phyloP scores from a whole-genome alignment of 2,888 invertebrate species.

The Cryptosula pallasiana region DNA sequence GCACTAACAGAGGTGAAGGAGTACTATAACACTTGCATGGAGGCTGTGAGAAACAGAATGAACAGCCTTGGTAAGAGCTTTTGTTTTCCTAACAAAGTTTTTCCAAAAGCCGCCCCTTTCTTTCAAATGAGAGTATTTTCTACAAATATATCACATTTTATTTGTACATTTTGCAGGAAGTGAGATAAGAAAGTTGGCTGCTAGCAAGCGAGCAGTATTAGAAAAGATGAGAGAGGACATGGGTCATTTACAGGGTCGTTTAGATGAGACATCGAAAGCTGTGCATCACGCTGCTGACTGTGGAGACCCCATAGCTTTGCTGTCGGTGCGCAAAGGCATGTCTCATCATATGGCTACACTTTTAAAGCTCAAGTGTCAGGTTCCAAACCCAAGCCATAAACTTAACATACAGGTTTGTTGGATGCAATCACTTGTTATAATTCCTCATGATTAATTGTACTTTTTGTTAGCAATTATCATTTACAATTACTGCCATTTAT shows the following conservation, averaged over 20 bases:
- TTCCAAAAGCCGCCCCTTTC: too few relatives aligned
- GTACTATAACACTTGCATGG: slow-evolving; percentile 10
- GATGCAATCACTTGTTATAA: too few relatives aligned
- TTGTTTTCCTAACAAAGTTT: too few relatives aligned
- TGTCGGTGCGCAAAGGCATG: slow-evolving; percentile 42
- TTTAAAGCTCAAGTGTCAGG: slow-evolving; percentile 37
- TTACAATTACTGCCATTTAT: too few relatives aligned
- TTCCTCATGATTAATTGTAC: too few relatives aligned
- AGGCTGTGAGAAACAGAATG: slow-evolving; percentile 4
- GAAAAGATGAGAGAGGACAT: slow-evolving; percentile 28
- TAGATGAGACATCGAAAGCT: neutral
- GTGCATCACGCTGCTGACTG: slow-evolving; percentile 67
- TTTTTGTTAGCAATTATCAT: too few relatives aligned
- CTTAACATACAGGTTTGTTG: slow-evolving; percentile 35
- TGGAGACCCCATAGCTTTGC: slow-evolving; percentile 40
- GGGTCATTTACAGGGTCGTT: slow-evolving; percentile 22
- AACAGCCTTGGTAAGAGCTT: neutral
- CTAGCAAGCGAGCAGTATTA: neutral
- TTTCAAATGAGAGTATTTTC: too few relatives aligned
- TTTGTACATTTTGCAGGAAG: neutral
- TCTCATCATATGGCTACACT: slow-evolving; percentile 38
- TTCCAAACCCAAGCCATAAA: slow-evolving; percentile 49
- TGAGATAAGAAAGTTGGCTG: slow-evolving; percentile 24
- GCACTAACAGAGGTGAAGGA: slow-evolving; percentile 8
- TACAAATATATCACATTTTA: neutral